Evolutionary conservation across 2,113 vertebrate genomes (phyloP).

Genomic region (Prunella himalayana): DNA sequence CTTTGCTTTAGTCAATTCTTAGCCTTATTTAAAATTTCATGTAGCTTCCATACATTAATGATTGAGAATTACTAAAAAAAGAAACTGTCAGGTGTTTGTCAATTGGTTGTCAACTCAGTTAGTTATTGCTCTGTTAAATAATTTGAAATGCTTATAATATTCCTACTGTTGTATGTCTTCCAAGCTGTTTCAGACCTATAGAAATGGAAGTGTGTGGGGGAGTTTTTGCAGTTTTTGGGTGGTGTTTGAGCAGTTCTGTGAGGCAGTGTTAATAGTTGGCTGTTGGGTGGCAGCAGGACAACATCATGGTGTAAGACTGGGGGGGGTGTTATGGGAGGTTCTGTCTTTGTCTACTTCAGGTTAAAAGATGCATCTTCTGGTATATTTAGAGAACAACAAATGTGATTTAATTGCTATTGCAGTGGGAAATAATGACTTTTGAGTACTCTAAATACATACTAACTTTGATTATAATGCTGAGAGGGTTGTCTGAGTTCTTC

Average conservation of each 20-base stretch:
- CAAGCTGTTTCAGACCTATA: not conserved
- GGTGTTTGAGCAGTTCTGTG: not conserved
- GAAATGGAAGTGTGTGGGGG: not conserved
- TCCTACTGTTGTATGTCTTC: not conserved
- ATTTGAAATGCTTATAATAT: not conserved
- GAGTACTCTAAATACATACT: not conserved
- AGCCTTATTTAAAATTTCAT: not conserved
- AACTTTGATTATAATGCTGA: not conserved
- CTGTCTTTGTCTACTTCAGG: not conserved
- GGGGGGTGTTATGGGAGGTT: not conserved
- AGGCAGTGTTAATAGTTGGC: not conserved
- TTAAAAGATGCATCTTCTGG: not conserved
- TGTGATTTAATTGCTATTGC: not conserved
- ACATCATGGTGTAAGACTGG: not conserved
- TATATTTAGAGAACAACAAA: not conserved
- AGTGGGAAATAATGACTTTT: not conserved
- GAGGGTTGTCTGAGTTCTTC: not conserved
- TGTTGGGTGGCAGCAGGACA: not conserved
- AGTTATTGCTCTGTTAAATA: not conserved
- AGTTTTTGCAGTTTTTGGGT: not conserved
- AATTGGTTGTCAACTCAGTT: not conserved
- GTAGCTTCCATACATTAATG: not conserved
- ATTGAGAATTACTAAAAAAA: not conserved
- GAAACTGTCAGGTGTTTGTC: not conserved
- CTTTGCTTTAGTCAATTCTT: not conserved